These are phyloP conservation scores for Heterohyrax brucei DNA, from an alignment of 2,797 vertebrate species.

Conservation along the genomic window DNA sequence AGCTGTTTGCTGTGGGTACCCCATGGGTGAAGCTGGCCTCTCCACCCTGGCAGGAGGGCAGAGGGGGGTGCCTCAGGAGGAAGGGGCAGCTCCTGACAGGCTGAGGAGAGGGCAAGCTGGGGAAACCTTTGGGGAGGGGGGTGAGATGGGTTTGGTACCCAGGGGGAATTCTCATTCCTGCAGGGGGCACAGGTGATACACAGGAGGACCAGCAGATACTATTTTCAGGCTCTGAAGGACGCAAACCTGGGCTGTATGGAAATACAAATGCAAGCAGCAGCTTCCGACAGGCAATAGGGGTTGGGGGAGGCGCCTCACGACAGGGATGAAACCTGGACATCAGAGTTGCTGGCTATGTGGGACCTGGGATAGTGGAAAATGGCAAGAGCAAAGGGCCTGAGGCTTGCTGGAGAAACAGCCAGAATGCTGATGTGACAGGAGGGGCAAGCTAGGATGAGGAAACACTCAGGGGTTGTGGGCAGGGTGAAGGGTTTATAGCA, in stretches of 20 bases:
- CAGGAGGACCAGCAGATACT: neutral
- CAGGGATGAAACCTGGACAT: neutral
- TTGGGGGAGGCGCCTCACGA: fast-evolving
- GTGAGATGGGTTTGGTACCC: neutral
- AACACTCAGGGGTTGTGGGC: neutral
- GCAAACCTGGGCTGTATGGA: neutral
- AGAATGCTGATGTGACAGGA: neutral
- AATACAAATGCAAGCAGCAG: neutral
- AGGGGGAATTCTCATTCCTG: neutral
- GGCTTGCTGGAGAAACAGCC: neutral
- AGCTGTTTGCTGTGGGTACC: neutral
- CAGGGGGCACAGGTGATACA: neutral
- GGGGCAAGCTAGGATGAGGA: neutral
- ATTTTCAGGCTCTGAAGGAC: conserved; percentile 2
- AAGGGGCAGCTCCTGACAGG: neutral
- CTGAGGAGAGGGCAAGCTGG: neutral
- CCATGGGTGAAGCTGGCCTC: neutral
- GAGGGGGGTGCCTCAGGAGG: neutral
- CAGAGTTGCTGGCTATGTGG: neutral
- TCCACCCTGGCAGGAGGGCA: neutral
- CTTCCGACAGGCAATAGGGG: neutral
- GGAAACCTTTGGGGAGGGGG: neutral
- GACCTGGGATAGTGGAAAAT: neutral
- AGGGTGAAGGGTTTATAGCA: neutral
- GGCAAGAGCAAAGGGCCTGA: neutral